phyloP scores from a whole-genome alignment of 37 sponge, comb jelly and placozoan genomes.

The Eunapius fragilis region DNA sequence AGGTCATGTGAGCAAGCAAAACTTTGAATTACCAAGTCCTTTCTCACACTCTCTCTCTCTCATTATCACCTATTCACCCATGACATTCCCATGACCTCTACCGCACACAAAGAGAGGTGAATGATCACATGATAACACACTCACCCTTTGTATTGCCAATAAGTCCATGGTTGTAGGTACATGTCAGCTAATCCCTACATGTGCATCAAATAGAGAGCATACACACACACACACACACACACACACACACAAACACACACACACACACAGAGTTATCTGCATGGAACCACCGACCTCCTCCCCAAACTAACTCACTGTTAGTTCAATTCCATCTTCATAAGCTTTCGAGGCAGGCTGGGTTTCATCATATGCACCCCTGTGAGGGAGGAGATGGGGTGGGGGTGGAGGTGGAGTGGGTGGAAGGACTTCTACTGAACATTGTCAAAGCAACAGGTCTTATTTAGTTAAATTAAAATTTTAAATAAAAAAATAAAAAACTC shows the following conservation, averaged over 20 bases:
- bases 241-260: too few species aligned
- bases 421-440: too few species aligned
- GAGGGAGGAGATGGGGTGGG: neutral
- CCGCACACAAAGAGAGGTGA: too few species aligned
- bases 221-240: too few species aligned
- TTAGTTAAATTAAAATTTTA: too few species aligned
- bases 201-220: too few species aligned
- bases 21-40: too few species aligned
- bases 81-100: neutral
- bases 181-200: slow-evolving; percentile 58
- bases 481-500: neutral
- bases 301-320: slow-evolving; percentile 23
- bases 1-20: too few species aligned
- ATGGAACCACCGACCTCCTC: too few species aligned
- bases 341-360: slow-evolving; percentile 16
- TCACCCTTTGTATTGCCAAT: slow-evolving; percentile 80
- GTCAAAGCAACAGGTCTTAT: too few species aligned
- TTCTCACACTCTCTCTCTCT: neutral
- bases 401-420: too few species aligned
- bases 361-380: slow-evolving; percentile 70
- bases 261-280: too few species aligned
- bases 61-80: neutral
- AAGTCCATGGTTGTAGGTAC: slow-evolving; percentile 67
- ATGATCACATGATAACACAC: neutral
- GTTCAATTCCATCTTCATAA: slow-evolving; percentile 38